Percentiles rank a stretch among this genome's conserved stretches.
phyloP scores from a whole-genome alignment of 2,888 invertebrate genomes.

The Sussaba pulchella region DNA sequence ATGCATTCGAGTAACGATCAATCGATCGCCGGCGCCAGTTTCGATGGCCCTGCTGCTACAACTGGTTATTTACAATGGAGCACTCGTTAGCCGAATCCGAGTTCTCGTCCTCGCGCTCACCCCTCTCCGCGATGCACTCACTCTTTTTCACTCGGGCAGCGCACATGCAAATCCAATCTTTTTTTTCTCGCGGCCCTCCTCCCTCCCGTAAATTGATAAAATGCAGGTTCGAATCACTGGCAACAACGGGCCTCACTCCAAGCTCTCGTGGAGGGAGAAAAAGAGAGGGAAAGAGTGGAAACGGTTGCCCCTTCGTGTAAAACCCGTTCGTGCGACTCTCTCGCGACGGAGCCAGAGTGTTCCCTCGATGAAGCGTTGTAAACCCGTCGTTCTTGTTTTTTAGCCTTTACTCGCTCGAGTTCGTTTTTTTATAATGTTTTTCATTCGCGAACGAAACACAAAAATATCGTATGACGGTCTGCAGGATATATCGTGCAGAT shows the following conservation, averaged over 20 bases:
- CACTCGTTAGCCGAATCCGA: slow-evolving; percentile 75
- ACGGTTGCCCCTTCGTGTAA: slow-evolving; percentile 58
- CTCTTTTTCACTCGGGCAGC: slow-evolving; percentile 50
- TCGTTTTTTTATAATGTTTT: slow-evolving; percentile 16
- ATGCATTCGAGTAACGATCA: slow-evolving; percentile 66
- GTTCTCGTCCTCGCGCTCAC: slow-evolving; percentile 58
- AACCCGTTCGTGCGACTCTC: slow-evolving; percentile 51
- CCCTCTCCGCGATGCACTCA: slow-evolving; percentile 27
- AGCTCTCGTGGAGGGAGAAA: slow-evolving; percentile 20
- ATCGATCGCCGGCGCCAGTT: slow-evolving; percentile 71
- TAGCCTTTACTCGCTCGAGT: slow-evolving; percentile 35
- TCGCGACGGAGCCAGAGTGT: slow-evolving; percentile 51
- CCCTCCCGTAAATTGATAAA: slow-evolving; percentile 76
- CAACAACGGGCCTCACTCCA: slow-evolving; percentile 61
- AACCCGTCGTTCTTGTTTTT: slow-evolving; percentile 66
- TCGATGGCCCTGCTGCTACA: slow-evolving; percentile 71
- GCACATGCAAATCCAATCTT: slow-evolving; percentile 75
- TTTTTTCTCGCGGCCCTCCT: slow-evolving; percentile 39
- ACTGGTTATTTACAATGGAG: slow-evolving; percentile 78
- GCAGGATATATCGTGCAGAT: slow-evolving; percentile 34
- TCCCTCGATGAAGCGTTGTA: slow-evolving; percentile 64
- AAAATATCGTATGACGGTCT: slow-evolving; percentile 47
- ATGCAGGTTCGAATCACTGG: slow-evolving; percentile 74
- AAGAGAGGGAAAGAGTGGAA: slow-evolving; percentile 37
- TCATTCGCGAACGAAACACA: slow-evolving; percentile 40